Evolutionary conservation across 2,888 invertebrate species (phyloP), one percentile per base, ranked within the genome.

Genomic region (Eulithis prunata): DNA sequence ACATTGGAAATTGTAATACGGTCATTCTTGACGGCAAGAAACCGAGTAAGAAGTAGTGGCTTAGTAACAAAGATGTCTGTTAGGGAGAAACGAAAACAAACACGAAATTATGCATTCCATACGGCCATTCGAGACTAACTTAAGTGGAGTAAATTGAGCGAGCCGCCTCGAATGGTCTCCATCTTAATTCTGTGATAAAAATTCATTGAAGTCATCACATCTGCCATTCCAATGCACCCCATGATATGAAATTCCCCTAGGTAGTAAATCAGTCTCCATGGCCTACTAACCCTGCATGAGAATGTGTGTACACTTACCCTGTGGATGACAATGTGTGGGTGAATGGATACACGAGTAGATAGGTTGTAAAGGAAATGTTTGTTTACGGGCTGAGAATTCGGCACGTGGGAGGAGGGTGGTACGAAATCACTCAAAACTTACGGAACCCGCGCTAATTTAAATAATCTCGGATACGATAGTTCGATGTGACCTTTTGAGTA

Each of bases 211-310:
- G 41, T 63, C 47, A 58, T 66, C 66, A 54, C 65, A 66, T 66
- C 63, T 55, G 47, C 64, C 66, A 73, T 66, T 71, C 63, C 68
- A 64, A 66, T 68, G 65, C 66, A 71, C 68, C 55, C 70, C 67
- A 64, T 68, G 54, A 64, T 71, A 73, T 74, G 71, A 72, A 68
- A 74, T 69, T 68, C 73, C 66, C 54, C 67, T 61, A 45, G 49
- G 41, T 41, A 57, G 57, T 71, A 68, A 70, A 68, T 71, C 73
- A 60, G 63, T 52, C 59, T 56, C 57, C 62, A 63, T 64, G 68
- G 58, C 66, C 68, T 63, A 65, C 67, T 71, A 61, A 69, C 69
- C 69, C 62, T 58, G 55, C 49, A 49, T 14, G 13, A 45, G 51
- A 36, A 21, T 54, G 57, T 66, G 62, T 66, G 28, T 14, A 21